phyloP scores from a whole-genome alignment of 92 coral and sea anemone species.

The Muricea muricata region DNA sequence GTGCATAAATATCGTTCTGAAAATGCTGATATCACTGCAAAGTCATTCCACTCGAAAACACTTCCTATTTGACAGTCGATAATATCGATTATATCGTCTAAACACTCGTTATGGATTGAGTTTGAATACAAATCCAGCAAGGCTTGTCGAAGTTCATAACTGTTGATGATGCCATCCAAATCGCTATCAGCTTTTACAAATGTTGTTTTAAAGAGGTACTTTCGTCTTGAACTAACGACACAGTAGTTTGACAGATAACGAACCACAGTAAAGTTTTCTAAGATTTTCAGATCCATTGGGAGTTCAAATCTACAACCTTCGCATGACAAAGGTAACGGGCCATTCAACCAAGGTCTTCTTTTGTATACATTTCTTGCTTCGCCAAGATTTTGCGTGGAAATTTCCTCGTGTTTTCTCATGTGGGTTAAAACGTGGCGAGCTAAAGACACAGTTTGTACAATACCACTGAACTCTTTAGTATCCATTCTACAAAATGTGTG shows the following conservation, averaged over 20 bases:
- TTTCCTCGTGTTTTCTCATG: background rate
- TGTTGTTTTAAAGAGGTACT: constrained; percentile 80
- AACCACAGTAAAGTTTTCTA: constrained; percentile 82
- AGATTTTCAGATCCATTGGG: constrained; percentile 89
- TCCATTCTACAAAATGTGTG: background rate
- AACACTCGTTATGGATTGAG: constrained; percentile 75
- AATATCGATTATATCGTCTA: constrained; percentile 72
- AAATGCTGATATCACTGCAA: constrained; percentile 85
- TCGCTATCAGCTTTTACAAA: constrained; percentile 92
- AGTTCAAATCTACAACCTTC: constrained; percentile 92
- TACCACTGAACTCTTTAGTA: background rate
- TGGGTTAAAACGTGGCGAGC: constrained; percentile 6
- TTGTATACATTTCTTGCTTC: background rate
- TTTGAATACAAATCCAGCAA: constrained; percentile 85
- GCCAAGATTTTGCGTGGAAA: background rate
- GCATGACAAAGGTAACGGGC: constrained; percentile 89
- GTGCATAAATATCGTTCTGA: constrained; percentile 87
- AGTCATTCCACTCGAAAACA: constrained; percentile 70
- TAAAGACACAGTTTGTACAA: constrained; percentile 5
- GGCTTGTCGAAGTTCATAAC: constrained; percentile 82
- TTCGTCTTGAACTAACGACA: constrained; percentile 79
- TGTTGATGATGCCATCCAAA: constrained; percentile 79
- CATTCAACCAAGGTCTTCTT: constrained; percentile 78
- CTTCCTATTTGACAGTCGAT: constrained; percentile 71
- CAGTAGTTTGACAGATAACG: constrained; percentile 84